Percentiles rank a stretch among this genome's conserved stretches.
These are phyloP conservation scores for Smutsia temminckii DNA, from an alignment of 2,797 vertebrate genomes.

Conservation along the genomic window DNA sequence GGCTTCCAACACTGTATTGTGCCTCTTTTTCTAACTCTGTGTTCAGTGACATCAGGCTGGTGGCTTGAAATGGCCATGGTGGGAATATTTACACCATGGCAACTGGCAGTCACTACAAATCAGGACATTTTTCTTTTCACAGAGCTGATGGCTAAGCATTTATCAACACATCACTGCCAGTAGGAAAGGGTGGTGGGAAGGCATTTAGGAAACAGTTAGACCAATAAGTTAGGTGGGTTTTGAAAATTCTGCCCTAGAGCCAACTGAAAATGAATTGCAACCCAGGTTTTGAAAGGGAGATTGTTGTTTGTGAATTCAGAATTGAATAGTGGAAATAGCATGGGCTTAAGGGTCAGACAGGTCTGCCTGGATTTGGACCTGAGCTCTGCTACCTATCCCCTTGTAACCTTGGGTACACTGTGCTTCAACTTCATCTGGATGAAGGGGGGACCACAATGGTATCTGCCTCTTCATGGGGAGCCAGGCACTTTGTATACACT, in stretches of 20 bases:
- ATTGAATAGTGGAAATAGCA: too few relatives aligned
- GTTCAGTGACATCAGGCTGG: rapidly evolving
- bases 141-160: neutral
- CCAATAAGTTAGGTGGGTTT: neutral
- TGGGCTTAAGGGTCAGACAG: neutral
- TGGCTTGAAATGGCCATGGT: neutral
- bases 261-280: neutral
- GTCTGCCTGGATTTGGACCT: neutral
- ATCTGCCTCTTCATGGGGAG: neutral
- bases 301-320: neutral
- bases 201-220: neutral
- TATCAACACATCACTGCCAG: neutral
- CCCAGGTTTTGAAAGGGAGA: neutral
- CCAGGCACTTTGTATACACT: neutral
- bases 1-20: rapidly evolving
- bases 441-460: neutral
- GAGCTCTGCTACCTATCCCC: neutral
- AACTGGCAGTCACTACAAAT: neutral
- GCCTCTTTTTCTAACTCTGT: neutral
- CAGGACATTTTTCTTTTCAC: too few relatives aligned
- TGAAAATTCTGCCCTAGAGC: neutral
- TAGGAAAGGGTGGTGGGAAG: neutral
- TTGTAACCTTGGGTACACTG: neutral
- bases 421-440: neutral
- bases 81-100: neutral